phyloP scores from a whole-genome alignment of 2,797 vertebrate genomes.

The Otus scops region DNA sequence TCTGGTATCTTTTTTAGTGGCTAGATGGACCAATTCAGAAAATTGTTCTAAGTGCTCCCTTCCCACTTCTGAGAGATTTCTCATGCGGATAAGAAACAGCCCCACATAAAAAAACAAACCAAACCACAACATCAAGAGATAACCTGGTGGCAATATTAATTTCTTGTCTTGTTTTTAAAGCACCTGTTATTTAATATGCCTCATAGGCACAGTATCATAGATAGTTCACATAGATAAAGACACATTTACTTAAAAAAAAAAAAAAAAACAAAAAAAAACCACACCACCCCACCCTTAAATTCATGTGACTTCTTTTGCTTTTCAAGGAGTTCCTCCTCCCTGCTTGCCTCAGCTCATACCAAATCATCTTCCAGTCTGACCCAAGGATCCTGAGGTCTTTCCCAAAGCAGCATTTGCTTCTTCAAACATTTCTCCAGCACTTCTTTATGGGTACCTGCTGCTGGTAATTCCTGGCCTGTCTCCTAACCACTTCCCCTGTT shows the following conservation, averaged over 20 bases:
- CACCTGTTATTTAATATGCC: not conserved
- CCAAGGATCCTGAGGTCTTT: conserved; percentile 32
- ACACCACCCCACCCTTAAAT: not conserved
- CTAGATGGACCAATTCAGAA: not conserved
- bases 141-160: not conserved
- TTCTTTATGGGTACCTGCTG: conserved; percentile 75
- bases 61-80: not conserved
- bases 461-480: conserved; percentile 72
- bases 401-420: conserved; percentile 56
- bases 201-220: not conserved
- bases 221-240: not conserved
- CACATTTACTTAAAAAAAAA: not conserved
- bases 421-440: conserved; percentile 61
- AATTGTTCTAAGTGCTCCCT: not conserved
- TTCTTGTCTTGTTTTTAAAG: not conserved
- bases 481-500: conserved; percentile 62
- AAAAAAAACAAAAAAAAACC: not conserved
- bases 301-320: not conserved
- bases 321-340: not conserved
- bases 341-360: not conserved
- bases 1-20: not conserved
- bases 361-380: conserved; percentile 5
- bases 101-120: not conserved
- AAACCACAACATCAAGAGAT: not conserved
- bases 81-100: not conserved